These are phyloP conservation scores for Calidris pygmaea DNA, from an alignment of 2,113 vertebrate genomes.

Conservation along the genomic window DNA sequence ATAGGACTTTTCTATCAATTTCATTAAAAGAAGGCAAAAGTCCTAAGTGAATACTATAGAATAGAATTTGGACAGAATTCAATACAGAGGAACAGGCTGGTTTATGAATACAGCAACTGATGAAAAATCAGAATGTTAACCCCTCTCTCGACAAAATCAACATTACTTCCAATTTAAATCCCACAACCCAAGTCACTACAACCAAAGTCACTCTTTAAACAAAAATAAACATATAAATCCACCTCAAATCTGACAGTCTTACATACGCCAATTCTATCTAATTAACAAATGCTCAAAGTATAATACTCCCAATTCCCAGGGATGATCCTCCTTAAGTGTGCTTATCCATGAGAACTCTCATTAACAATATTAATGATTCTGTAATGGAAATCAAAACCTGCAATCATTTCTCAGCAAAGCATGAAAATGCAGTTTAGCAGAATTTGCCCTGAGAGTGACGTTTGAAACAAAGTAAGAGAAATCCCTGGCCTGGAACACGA, in stretches of 20 bases:
- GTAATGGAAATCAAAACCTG: slow-evolving; percentile 66
- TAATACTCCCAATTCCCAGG: slow-evolving; percentile 64
- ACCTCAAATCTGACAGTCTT: slow-evolving; percentile 2
- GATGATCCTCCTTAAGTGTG: slow-evolving; percentile 66
- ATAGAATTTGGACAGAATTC: not conserved
- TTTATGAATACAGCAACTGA: not conserved
- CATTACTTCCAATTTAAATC: not conserved
- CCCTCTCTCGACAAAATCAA: not conserved
- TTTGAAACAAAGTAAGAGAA: slow-evolving; percentile 51
- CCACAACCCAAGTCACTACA: not conserved
- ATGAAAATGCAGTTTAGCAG: slow-evolving; percentile 62
- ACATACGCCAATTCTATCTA: slow-evolving; percentile 37
- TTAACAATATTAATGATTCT: slow-evolving; percentile 70
- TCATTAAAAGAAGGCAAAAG: not conserved
- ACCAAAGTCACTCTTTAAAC: slow-evolving; percentile 1
- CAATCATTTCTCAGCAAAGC: slow-evolving; percentile 62
- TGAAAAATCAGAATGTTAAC: not conserved
- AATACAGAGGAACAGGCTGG: not conserved
- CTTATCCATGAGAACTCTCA: slow-evolving; percentile 65
- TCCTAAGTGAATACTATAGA: not conserved
- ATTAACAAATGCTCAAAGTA: slow-evolving; percentile 47
- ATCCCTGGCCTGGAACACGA: slow-evolving; percentile 58
- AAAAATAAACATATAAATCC: slow-evolving; percentile 23
- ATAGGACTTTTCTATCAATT: not conserved
- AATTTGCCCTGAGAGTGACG: slow-evolving; percentile 35